Evolutionary conservation across 1,140 invertebrate genomes (phyloP), one percentile per base, ranked within the genome.

Genomic region (Drosophila nigrodunni): DNA sequence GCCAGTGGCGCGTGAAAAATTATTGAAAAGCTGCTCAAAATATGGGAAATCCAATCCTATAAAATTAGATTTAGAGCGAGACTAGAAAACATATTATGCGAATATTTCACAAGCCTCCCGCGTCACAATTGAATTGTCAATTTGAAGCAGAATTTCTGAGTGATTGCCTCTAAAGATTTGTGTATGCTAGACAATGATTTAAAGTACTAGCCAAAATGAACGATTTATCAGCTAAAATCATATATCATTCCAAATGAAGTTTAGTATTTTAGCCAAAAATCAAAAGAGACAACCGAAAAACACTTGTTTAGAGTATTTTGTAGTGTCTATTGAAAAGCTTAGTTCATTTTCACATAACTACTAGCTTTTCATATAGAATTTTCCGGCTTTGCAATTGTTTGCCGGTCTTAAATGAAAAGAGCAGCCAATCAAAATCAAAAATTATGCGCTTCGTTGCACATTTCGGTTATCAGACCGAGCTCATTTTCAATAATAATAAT

Each of bases 1-100:
- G 68, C 39, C 54, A 71, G 68, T 77, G 64, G 44, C 44, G 71
- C 52, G 58, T 77, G 59, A 68, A 74, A 77, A 69, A 64, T 74
- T 74, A 74, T 74, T 74, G 64, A 74, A 62, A 74, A 74, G 15
- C 35, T 62, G 60, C 35, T 7, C 6, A 52, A 47, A 30, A 41
- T n/a, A 68, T 41, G 59, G 18, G 49, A 50, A 25, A 41, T n/a
- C 6, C 13, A 60, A 58, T 59, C 15, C 54, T n/a, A 52, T 25
- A 34, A 64, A 52, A 43, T 50, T 52, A 30, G 21, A 52, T 52
- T 39, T 13, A 30, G 34, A 35, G 25, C 6, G 39, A 35, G 52
- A 39, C 34, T 39, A 55, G 35, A 8, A 18, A 55, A 54, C 13
- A 37, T 35, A 35, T 13, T n/a, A 30, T 30, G 9, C 34, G 25